Evolutionary conservation across 2,113 vertebrate species (phyloP).

Genomic region (Mellivora capensis): DNA sequence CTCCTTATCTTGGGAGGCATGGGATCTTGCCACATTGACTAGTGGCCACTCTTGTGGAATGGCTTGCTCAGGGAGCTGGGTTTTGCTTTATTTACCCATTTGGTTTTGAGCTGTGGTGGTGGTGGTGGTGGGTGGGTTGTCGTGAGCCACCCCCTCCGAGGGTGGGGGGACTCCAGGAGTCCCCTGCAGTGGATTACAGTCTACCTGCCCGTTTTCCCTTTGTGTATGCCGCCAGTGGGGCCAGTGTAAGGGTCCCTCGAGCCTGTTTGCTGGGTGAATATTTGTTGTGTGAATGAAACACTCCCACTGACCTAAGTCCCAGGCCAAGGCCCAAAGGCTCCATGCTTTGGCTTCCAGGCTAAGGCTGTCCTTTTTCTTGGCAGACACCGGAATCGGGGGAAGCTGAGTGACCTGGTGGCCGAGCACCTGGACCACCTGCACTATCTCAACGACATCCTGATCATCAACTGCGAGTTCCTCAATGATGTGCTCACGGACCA

Average conservation of each 20-base stretch:
- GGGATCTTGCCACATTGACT: background rate
- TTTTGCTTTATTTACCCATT: background rate
- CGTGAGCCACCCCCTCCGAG: background rate
- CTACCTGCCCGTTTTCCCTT: background rate
- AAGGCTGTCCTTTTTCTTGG: conserved; percentile 18
- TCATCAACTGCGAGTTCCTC: conserved; percentile 99
- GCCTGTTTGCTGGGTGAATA: background rate
- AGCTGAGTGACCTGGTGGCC: conserved; percentile 96
- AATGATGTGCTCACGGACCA: conserved; percentile 98
- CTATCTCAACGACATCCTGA: conserved; percentile 99
- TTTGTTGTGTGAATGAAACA: background rate
- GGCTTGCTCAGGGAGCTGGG: background rate
- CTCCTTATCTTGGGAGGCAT: background rate
- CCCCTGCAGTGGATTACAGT: background rate
- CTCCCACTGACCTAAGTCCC: background rate
- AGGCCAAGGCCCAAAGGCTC: background rate
- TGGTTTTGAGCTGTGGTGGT: background rate
- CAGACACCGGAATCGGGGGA: conserved; percentile 96
- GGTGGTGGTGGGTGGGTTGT: background rate
- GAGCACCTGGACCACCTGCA: conserved; percentile 98
- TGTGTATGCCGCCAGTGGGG: background rate
- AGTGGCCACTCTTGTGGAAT: background rate
- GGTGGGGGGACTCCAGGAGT: background rate
- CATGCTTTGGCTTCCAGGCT: background rate
- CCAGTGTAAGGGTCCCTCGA: background rate